Evolutionary conservation across 2,888 invertebrate species (phyloP).

Genomic region (Parelbella ahira): DNA sequence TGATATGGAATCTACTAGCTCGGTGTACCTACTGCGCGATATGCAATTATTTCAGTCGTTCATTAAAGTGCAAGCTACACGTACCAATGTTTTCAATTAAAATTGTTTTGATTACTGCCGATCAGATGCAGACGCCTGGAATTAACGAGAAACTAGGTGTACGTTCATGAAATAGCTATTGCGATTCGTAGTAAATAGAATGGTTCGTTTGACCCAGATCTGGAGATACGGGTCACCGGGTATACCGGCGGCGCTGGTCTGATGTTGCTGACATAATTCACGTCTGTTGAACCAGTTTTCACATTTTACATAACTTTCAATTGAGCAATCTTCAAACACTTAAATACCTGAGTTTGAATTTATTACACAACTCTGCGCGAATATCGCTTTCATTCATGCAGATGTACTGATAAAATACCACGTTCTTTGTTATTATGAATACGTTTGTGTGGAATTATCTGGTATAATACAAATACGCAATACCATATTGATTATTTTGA

Average conservation of each 20-base stretch:
- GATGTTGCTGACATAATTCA: constrained; percentile 42
- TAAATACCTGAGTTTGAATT: constrained; percentile 10
- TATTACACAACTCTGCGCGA: too few relatives aligned
- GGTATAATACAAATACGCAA: too few relatives aligned
- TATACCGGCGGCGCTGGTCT: constrained; percentile 29
- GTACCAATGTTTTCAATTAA: not conserved
- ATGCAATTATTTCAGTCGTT: too few relatives aligned
- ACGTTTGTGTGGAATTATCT: too few relatives aligned
- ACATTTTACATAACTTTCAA: constrained; percentile 41
- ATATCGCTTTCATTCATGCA: too few relatives aligned
- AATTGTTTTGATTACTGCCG: not conserved
- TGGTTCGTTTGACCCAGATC: constrained; percentile 70
- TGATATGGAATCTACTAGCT: too few relatives aligned
- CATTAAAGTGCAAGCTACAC: too few relatives aligned
- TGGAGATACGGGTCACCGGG: constrained; percentile 59
- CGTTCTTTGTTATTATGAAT: too few relatives aligned
- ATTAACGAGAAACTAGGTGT: constrained; percentile 7
- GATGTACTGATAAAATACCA: too few relatives aligned
- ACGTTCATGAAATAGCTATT: constrained; percentile 5
- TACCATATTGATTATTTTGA: too few relatives aligned
- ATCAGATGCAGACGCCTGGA: not conserved
- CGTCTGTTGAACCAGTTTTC: constrained; percentile 46
- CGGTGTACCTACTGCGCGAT: too few relatives aligned
- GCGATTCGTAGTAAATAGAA: constrained; percentile 24
- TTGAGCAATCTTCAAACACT: constrained; percentile 20